Evolutionary conservation across 2,113 vertebrate genomes (phyloP), one percentile per base, ranked within the genome.

Genomic region (Tragelaphus scriptus): DNA sequence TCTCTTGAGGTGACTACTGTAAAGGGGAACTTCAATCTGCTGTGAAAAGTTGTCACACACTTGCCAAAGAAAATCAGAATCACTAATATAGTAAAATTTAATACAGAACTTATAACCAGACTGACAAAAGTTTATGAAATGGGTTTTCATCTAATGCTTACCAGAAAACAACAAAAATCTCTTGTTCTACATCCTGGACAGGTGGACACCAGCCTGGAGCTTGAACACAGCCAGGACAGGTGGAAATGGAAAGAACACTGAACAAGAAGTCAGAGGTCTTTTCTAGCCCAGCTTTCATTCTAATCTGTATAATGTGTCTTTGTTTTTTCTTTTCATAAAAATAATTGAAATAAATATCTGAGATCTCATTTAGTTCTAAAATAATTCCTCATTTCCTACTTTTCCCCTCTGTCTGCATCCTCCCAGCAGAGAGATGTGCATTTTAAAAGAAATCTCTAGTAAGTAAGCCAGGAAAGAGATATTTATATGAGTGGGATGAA

Each of bases 351-450:
- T 91, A 93, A 84, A 63, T 80, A 95, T 15, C 55, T 56, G 16
- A 95, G 86, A 82, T 49, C 9, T 88, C 5, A 87, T 55, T 97
- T 86, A 32, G 10, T 85, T 85, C 86, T 95, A 93, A 91, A 91
- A 85, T 94, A 88, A 88, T 91, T 30, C 9, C 36, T 14, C 68
- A 58, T 87, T 84, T 85, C 77, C 51, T 82, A 56, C 81, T 68
- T 75, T 47, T 25, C 28, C 6, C 56, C 26, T 75, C 15, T 81
- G 71, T 93, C 44, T 88, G 2, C 19, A 97, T 85, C 36, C n/a
- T 81, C 23, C 53, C 59, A 81, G 23, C 21, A 91, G 47, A 86
- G 19, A 77, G 7, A 82, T 11, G 3, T 88, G 7, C 58, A 89
- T 85, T 94, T 93, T 91, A 40, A 94, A 92, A 88, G 26, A 81